Base-by-base conservation (phyloP, 2,888 invertebrate species). In the Fragum sueziense region DNA sequence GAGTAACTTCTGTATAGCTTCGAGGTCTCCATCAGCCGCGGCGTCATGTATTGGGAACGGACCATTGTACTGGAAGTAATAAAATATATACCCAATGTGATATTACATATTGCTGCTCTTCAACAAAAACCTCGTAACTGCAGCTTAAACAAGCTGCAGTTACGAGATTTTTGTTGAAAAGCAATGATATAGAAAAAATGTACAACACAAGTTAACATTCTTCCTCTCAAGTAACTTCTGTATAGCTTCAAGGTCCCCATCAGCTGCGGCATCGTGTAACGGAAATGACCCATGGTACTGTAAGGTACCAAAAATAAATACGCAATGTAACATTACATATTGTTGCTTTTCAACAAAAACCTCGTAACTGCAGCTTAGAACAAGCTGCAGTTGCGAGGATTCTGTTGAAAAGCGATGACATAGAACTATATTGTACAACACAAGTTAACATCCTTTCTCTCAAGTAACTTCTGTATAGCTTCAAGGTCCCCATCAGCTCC, bases 401-500 rank as follows among this genome's bases (percentile, higher is more conserved):
- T n/a, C n/a, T n/a, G n/a, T n/a, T n/a, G n/a, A n/a, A n/a, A n/a
- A n/a, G n/a, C n/a, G n/a, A n/a, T n/a, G n/a, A n/a, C n/a, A n/a
- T n/a, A n/a, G n/a, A n/a, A n/a, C n/a, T n/a, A n/a, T n/a, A 84
- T 81, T 81, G 79, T 70, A 51, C 81, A 68, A 61, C 71, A 84
- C 1, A 81, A 69, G 29, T 79, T 74, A 17, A 84, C 52, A 52
- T 84, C 74, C 68, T 79, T 81, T 47, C 74, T 69, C 31, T 31
- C 14, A 22, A 70, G 25, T 20, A 84, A 54, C 20, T 65, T 29
- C 22, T 72, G 47, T 9, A 81, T 27, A 6, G 79, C 84, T 25
- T 72, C 73, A 0, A 74, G n/a, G 47, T 84, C 81, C 6, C 75
- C 65, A 0, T n/a, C 31, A 7, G 34, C 62, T 0, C 69, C 79